Evolutionary conservation across 2,797 vertebrate species (phyloP).

Genomic region (Adrianichthys oophorus): DNA sequence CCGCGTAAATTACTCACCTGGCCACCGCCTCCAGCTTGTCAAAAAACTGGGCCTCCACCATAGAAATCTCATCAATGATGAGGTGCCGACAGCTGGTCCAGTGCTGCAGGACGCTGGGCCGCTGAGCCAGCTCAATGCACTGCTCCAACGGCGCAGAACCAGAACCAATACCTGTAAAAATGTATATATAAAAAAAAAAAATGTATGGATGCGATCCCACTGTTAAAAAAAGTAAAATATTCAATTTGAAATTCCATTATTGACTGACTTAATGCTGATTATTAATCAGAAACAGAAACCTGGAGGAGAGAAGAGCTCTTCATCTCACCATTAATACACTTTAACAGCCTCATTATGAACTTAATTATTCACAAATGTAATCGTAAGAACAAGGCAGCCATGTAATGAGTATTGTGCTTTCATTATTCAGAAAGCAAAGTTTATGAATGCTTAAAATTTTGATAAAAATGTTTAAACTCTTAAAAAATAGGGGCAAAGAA

Average conservation of each 20-base stretch:
- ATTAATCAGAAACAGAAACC: too few species aligned
- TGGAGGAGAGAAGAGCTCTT: too few species aligned
- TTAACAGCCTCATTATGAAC: neutral
- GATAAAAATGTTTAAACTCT: too few species aligned
- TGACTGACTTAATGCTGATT: too few species aligned
- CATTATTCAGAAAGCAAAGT: neutral
- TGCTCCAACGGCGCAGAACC: slow-evolving; percentile 90
- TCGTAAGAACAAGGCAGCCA: neutral
- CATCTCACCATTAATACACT: neutral
- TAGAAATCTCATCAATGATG: slow-evolving; percentile 95
- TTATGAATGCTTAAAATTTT: too few species aligned
- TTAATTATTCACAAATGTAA: neutral
- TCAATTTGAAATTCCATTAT: neutral
- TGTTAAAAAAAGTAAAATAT: neutral
- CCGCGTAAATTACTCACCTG: slow-evolving; percentile 73
- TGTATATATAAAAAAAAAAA: neutral
- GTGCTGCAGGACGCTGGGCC: slow-evolving; percentile 86
- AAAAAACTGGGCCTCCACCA: slow-evolving; percentile 96
- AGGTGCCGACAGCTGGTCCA: slow-evolving; percentile 91
- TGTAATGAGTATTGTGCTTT: neutral
- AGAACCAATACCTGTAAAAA: slow-evolving; percentile 87
- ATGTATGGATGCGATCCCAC: neutral
- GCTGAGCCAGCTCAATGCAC: slow-evolving; percentile 89
- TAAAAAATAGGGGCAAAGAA: too few species aligned
- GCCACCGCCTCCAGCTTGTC: slow-evolving; percentile 93